Evolutionary conservation across 1,140 invertebrate species (phyloP), one percentile per base, ranked within the genome.

Genomic region (Lineus longissimus): DNA sequence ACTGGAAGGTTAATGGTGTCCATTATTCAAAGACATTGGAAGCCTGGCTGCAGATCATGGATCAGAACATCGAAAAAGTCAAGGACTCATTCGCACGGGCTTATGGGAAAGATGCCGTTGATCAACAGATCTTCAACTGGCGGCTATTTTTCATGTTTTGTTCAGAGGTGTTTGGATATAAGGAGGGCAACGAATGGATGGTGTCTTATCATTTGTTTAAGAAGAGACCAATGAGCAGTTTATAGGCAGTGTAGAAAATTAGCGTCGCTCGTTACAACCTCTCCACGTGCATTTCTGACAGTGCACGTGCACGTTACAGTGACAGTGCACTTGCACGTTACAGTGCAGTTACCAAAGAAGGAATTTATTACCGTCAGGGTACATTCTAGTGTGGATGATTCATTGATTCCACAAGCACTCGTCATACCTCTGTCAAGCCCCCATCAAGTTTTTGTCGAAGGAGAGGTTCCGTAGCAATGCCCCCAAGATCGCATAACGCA

Each of bases 81-180:
- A 67, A 64, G 30, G 22, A 62, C 1, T 70, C 75, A 17, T 67
- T 77, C 45, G 29, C 31, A 1, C 61, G 69, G 36, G 62, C 64
- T 9, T 77, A 75, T 40, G 74, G 74, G 0, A 41, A 68, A 7
- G 71, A 75, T 41, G 67, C 69, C 11, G 47, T 27, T 6, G 70
- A 70, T 2, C 69, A 77, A 63, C 71, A 76, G 31, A 30, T 74
- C 2, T 76, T 75, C 56, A 76, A 77, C 61, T 77, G 71, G 71
- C 62, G 76, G 47, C 55, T 77, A 17, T 77, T 77, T 55, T 77
- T 74, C 58, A 77, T 77, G 19, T 77, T 75, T 61, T 76, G 74
- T 66, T 74, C 73, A 2, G 76, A 77, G 63, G 74, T 75, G 22
- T 77, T 77, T 65, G 72, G 71, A 0, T 77, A 68, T 54, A 70